A percentile compares a stretch with the other conserved stretches of the same genome.
Conservation (phyloP, 2,113 vertebrate species). For the Cryptotis parvus region DNA sequence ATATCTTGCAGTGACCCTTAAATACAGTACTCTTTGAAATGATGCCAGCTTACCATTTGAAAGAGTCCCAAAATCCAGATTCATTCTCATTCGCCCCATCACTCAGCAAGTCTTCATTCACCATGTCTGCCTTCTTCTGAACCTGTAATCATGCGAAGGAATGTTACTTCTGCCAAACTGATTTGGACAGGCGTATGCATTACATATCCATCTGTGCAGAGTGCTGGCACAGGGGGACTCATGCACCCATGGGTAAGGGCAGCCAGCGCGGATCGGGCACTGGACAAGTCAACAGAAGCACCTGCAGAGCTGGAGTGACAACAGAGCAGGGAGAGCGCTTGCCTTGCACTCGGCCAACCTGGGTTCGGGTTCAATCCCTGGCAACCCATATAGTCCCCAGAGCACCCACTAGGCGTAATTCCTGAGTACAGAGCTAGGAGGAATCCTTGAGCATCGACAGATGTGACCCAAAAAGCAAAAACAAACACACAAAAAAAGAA, state of each 20-base stretch:
- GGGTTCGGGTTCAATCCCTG: too few relatives aligned
- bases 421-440: too few relatives aligned
- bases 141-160: slow-evolving; percentile 88
- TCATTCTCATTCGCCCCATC: slow-evolving; percentile 93
- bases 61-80: slow-evolving; percentile 96
- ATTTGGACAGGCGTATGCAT: neutral
- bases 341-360: too few relatives aligned
- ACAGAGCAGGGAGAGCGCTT: too few relatives aligned
- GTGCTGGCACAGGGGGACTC: neutral
- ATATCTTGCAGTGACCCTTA: neutral
- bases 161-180: neutral
- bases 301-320: too few relatives aligned
- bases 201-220: neutral
- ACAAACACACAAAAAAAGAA: too few relatives aligned
- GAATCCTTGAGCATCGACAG: too few relatives aligned
- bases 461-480: too few relatives aligned
- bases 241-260: neutral
- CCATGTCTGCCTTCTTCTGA: slow-evolving; percentile 97
- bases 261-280: too few relatives aligned
- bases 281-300: neutral
- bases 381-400: too few relatives aligned
- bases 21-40: neutral
- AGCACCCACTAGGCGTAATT: too few relatives aligned
- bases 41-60: slow-evolving; percentile 91
- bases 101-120: slow-evolving; percentile 96